Evolutionary conservation across 2,113 vertebrate species (phyloP), one percentile per base, ranked within the genome.

Genomic region (Tetraodon nigroviridis): DNA sequence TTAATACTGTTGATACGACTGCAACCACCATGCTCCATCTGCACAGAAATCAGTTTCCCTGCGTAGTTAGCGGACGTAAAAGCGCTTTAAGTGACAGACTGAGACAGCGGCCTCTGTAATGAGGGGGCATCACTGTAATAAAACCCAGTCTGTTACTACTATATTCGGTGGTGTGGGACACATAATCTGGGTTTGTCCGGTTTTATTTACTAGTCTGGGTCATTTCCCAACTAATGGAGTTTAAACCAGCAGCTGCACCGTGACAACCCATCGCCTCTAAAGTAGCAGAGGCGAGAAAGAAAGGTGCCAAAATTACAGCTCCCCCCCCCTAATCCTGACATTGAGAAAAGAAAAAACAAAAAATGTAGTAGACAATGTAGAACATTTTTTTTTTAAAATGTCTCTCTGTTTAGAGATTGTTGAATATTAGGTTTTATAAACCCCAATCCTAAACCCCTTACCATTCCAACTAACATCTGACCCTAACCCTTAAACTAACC

Each of bases 141-240:
- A 52, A 52, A 13, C 21, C 14, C 50, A 27, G 50, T 22, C 21
- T 52, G 51, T 52, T 27, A 27, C 16, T 14, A 52, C 46, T 48
- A 48, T 10, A 48, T 44, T 44, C 17, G 42, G 42, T 17, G 13
- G 46, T 19, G 46, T 48, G 17, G 18, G 46, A 48, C 20, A 48
- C 46, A 48, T 48, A 17, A 48, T n/a, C 8, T 12, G 46, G n/a
- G 46, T 48, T 48, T 48, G 42, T 44, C 42, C 16, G 16, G 42
- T 44, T 44, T 44, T 48, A 48, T 48, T 18, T 48, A 18, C 46
- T 19, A 18, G 46, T 19, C 46, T 19, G 46, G 17, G n/a, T 19
- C 18, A 48, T n/a, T 48, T 48, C 46, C 46, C 46, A n/a, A n/a
- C 46, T 20, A 19, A 48, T 48, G n/a, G 46, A 48, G 46, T 48